Conservation (phyloP, 2,797 vertebrate species). For the Otolemur crassicaudatus region DNA sequence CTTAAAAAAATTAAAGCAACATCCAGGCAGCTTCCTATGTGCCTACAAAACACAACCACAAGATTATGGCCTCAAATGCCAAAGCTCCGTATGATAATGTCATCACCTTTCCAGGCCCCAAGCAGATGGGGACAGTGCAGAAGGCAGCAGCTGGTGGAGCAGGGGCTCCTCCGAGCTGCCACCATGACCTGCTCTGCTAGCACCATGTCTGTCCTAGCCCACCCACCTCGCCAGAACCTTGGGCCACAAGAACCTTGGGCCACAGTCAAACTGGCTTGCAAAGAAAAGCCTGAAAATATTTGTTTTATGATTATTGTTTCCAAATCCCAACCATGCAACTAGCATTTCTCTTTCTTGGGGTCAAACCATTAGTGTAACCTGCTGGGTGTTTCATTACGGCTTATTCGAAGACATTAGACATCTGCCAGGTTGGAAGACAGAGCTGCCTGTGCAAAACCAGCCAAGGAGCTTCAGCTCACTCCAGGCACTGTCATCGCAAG, state of each 20-base stretch:
- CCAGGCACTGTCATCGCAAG: background rate
- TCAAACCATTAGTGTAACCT: constrained; percentile 58
- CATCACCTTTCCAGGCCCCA: background rate
- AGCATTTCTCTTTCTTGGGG: background rate
- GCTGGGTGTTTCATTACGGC: constrained; percentile 37
- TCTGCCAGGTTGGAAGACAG: constrained; percentile 69
- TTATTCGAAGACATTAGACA: constrained; percentile 72
- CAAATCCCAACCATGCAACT: constrained; percentile 4
- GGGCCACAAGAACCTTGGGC: background rate
- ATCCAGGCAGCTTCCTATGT: constrained; percentile 2
- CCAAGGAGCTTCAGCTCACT: background rate
- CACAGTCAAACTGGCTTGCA: constrained; percentile 2
- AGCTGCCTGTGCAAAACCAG: background rate
- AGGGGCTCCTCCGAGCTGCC: background rate
- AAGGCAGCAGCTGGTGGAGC: background rate
- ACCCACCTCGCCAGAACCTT: background rate
- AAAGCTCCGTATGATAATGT: background rate
- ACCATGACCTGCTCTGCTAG: background rate
- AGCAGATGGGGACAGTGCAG: constrained; percentile 26
- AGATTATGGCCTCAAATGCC: background rate
- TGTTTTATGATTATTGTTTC: constrained; percentile 34
- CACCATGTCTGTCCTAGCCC: background rate
- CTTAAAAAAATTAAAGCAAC: constrained; percentile 49
- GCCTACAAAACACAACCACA: background rate
- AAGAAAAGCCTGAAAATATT: constrained; percentile 31